Evolutionary conservation across 2,888 invertebrate genomes (phyloP).

Genomic region (Chrysodeixis includens): DNA sequence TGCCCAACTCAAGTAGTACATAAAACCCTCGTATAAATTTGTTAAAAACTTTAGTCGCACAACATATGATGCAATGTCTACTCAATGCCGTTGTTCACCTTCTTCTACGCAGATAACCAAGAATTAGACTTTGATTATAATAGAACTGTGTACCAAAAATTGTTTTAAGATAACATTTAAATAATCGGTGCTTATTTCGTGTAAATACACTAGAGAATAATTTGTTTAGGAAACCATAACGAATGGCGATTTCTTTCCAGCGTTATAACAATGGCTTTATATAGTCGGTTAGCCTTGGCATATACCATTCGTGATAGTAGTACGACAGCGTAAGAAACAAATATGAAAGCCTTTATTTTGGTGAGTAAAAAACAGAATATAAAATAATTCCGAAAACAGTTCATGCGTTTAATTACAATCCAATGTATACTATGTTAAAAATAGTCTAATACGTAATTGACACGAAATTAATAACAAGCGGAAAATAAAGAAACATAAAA

Average conservation of each 20-base stretch:
- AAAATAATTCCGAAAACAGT: neutral
- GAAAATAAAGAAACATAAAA: neutral
- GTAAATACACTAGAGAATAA: slow-evolving; percentile 14
- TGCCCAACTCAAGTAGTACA: neutral
- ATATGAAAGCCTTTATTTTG: slow-evolving; percentile 25
- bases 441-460: too few relatives aligned
- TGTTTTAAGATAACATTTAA: slow-evolving; percentile 11
- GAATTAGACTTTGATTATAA: neutral
- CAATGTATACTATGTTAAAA: too few relatives aligned
- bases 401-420: neutral
- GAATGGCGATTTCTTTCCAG: slow-evolving; percentile 15
- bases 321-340: neutral
- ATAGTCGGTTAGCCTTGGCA: neutral
- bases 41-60: neutral
- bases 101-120: neutral
- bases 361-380: slow-evolving; percentile 18
- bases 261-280: slow-evolving; percentile 3
- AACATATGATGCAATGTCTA: neutral
- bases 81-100: neutral
- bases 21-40: neutral
- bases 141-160: neutral
- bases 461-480: neutral
- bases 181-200: slow-evolving; percentile 20
- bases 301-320: neutral
- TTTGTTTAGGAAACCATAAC: slow-evolving; percentile 19